Evolutionary conservation across 2,888 invertebrate species (phyloP).

Genomic region (Drosophila conformis): DNA sequence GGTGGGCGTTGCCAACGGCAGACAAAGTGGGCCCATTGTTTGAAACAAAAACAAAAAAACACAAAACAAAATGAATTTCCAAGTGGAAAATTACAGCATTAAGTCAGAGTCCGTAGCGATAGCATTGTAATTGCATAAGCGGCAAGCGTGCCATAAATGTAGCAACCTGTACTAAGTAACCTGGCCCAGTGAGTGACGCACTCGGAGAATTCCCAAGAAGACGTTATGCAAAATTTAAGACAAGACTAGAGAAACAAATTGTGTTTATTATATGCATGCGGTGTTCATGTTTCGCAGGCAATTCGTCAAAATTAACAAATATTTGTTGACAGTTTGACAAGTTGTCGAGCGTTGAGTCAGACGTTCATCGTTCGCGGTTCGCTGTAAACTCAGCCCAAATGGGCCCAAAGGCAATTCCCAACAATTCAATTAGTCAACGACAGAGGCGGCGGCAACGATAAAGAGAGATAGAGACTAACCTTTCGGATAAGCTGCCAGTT

Average conservation of each 20-base stretch:
- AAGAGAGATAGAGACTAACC: constrained; percentile 6
- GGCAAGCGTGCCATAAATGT: constrained; percentile 49
- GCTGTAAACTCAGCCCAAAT: constrained; percentile 27
- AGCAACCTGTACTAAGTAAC: constrained; percentile 2
- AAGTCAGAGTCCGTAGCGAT: constrained; percentile 22
- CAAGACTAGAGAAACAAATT: constrained; percentile 9
- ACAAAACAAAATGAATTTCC: constrained; percentile 11
- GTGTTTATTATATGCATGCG: constrained; percentile 47
- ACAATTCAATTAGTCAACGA: constrained; percentile 53
- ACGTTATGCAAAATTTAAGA: constrained; percentile 53
- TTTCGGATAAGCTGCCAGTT: constrained; percentile 19
- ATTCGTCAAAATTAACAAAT: constrained; percentile 51
- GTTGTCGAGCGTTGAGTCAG: constrained; percentile 48
- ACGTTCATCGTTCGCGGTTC: background rate
- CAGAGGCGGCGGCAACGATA: background rate
- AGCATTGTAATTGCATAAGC: constrained; percentile 54
- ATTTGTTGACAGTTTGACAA: constrained; percentile 33
- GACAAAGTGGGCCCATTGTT: constrained; percentile 39
- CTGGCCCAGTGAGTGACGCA: constrained; percentile 33
- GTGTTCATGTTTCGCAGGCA: constrained; percentile 25
- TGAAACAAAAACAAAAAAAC: constrained; percentile 4
- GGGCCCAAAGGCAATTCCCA: constrained; percentile 37
- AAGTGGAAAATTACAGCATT: constrained; percentile 48
- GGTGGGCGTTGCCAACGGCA: constrained; percentile 40
- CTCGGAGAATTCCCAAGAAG: constrained; percentile 41